phyloP scores from a whole-genome alignment of 2,797 vertebrate species.

The Uromys caudimaculatus region DNA sequence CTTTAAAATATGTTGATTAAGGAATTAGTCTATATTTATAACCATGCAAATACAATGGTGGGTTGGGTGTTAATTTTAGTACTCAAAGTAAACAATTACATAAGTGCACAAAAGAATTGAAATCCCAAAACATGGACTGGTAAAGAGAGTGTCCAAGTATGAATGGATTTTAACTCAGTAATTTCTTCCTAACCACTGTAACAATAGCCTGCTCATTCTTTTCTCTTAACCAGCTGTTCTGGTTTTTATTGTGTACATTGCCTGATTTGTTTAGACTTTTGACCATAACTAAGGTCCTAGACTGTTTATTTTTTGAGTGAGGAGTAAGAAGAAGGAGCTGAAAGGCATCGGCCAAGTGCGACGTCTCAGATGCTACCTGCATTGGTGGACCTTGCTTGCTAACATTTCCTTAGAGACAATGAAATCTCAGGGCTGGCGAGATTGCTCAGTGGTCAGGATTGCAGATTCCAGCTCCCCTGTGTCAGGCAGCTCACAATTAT shows the following conservation, averaged over 20 bases:
- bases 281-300: not conserved
- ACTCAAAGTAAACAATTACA: not conserved
- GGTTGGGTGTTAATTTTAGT: constrained; percentile 16
- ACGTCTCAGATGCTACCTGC: not conserved
- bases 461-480: not conserved
- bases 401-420: not conserved
- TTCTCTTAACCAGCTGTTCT: not conserved
- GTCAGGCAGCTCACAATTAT: not conserved
- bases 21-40: not conserved
- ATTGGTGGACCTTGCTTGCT: not conserved
- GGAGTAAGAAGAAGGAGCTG: not conserved
- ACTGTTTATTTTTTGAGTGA: not conserved
- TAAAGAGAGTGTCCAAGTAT: not conserved
- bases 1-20: not conserved
- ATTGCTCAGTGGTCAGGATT: not conserved
- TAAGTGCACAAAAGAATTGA: not conserved
- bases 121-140: not conserved
- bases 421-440: not conserved
- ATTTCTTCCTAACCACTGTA: not conserved
- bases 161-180: not conserved
- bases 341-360: not conserved
- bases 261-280: not conserved
- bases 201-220: no score
- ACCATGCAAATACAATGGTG: not conserved
- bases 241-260: not conserved